A percentile compares a stretch with the other conserved stretches of the same genome.
Conservation (phyloP, 2,888 invertebrate genomes). For the Dryobotodes eremita region DNA sequence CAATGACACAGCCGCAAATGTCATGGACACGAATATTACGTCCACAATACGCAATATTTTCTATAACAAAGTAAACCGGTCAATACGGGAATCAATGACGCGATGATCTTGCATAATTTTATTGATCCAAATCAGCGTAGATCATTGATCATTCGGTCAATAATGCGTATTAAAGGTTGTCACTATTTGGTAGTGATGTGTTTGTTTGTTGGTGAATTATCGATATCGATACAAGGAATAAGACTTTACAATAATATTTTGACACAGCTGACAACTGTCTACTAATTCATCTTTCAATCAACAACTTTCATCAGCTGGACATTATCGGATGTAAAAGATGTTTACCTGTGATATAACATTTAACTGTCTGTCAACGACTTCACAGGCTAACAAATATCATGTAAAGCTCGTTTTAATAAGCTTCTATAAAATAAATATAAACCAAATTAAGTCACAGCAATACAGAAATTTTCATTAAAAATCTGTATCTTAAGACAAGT, state of each 20-base stretch:
- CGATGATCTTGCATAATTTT: slow-evolving; percentile 90
- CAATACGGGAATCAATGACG: slow-evolving; percentile 81
- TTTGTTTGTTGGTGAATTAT: slow-evolving; percentile 9
- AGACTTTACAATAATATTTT: not conserved
- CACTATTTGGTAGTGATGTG: slow-evolving; percentile 76
- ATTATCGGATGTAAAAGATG: not conserved
- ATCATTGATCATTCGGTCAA: slow-evolving; percentile 89
- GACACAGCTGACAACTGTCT: not conserved
- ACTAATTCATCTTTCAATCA: not conserved
- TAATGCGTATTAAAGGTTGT: slow-evolving; percentile 85
- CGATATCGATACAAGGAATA: slow-evolving; percentile 59
- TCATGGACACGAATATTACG: slow-evolving; percentile 60
- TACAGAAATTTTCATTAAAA: not conserved
- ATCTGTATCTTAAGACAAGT: not conserved
- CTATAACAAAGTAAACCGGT: slow-evolving; percentile 82
- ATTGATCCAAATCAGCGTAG: slow-evolving; percentile 88
- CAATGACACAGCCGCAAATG: slow-evolving; percentile 53
- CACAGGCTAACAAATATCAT: not conserved
- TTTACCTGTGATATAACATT: not conserved
- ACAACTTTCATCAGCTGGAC: no score
- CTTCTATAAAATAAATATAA: not conserved
- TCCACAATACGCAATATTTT: slow-evolving; percentile 73
- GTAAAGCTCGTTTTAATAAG: not conserved
- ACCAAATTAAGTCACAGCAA: not conserved
- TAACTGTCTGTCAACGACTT: not conserved